phyloP scores from a whole-genome alignment of 2,888 invertebrate species.

The Caenorhabditis sp. region DNA sequence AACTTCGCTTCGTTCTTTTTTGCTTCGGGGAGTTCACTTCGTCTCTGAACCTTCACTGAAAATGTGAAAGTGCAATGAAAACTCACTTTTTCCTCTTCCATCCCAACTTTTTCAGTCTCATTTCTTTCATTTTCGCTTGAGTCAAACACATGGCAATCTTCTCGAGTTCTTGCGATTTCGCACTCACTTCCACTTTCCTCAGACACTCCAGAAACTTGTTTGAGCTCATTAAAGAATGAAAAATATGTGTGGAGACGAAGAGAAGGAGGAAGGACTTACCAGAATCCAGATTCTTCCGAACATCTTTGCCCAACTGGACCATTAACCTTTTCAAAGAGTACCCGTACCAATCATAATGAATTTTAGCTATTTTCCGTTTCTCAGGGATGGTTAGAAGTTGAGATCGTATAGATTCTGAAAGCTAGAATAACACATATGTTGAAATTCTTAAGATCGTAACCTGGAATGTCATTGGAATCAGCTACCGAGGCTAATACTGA shows the following conservation, averaged over 20 bases:
- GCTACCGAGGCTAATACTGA: neutral
- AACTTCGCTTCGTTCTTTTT: slow-evolving; percentile 23
- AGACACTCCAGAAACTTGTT: slow-evolving; percentile 37
- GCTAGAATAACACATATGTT: too few species aligned
- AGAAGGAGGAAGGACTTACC: slow-evolving; percentile 39
- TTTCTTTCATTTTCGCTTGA: slow-evolving; percentile 45
- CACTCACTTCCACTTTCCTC: slow-evolving; percentile 33
- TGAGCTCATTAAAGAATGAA: slow-evolving; percentile 41
- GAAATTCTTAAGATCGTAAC: too few species aligned
- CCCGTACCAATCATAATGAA: slow-evolving; percentile 70
- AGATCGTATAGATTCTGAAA: slow-evolving; percentile 37
- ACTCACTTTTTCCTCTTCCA: slow-evolving; percentile 28
- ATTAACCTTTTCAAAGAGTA: slow-evolving; percentile 67
- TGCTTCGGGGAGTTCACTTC: neutral
- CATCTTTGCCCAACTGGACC: slow-evolving; percentile 64
- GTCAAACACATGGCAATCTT: slow-evolving; percentile 64
- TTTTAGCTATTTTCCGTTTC: slow-evolving; percentile 57
- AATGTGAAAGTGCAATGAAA: neutral
- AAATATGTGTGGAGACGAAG: slow-evolving; percentile 5
- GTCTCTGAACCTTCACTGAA: neutral
- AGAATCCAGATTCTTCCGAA: slow-evolving; percentile 55
- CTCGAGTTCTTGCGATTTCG: slow-evolving; percentile 64
- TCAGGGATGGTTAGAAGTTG: slow-evolving; percentile 23
- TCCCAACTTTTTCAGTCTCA: slow-evolving; percentile 24
- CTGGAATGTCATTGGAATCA: slow-evolving; percentile 15